Base-by-base conservation (phyloP, 2,888 invertebrate species). In the Dynastes tityus region DNA sequence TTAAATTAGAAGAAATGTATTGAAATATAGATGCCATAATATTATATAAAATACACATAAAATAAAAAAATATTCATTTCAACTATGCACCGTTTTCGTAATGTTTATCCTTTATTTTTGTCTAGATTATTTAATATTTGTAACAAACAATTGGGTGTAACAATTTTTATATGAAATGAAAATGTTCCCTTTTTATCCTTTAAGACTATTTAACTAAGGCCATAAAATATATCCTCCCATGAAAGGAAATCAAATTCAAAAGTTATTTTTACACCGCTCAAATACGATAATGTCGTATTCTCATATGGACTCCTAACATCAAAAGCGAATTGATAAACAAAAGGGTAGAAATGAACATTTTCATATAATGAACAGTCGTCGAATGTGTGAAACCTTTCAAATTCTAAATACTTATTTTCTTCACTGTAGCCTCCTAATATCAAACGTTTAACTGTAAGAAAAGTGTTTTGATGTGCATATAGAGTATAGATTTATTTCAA, bases 391-490 rank as follows among this genome's bases (percentile, higher is more conserved):
- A 65, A 37, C 37, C 78, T 78, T 74, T 75, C 58, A 76, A 51
- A 77, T 78, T 81, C 13, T 22, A 58, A 58, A 16, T 22, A 58
- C 53, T n/a, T 53, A 79, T 80, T 80, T 82, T 81, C 79, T 79
- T 82, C 81, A 80, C 79, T 78, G 77, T 80, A 76, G 68, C 78
- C 68, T 63, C 70, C 40, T 61, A 8, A 58, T 8, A 55, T 61
- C 73, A 49, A 27, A 70, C 64, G 63, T 82, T 82, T 82, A 83
- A 83, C 79, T 75, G 80, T 80, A 81, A 80, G 74, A 83, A 80
- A 83, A 81, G 84, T 86, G 85, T 85, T 74, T 85, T 85, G 85
- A 85, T 85, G 86, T 86, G 85, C 84, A 85, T 11, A 45, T 85
- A 85, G 82, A 49, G 51, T 76, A 79, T 81, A 79, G 79, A 53